phyloP scores from a whole-genome alignment of 2,888 invertebrate species.

The Nephrotoma flavescens region DNA sequence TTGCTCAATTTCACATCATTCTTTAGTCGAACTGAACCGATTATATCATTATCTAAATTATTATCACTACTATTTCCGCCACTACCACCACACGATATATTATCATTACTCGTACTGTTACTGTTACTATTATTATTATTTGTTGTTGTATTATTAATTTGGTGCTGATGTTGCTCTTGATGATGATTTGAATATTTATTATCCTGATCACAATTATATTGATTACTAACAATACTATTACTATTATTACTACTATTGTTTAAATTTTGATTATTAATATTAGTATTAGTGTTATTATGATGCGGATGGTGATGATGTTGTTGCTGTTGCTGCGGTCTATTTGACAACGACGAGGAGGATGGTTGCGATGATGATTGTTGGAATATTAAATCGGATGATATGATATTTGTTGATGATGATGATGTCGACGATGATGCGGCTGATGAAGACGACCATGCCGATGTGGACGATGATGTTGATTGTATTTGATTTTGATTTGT shows the following conservation, averaged over 20 bases:
- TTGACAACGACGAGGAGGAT: not conserved
- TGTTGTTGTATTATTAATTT: not conserved
- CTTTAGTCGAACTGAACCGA: not conserved
- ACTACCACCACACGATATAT: not conserved
- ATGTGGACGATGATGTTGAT: conserved; percentile 14
- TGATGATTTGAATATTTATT: not conserved
- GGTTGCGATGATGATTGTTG: not conserved
- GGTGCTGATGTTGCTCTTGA: not conserved
- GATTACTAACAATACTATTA: conserved; percentile 2
- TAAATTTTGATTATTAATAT: not conserved
- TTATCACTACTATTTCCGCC: conserved; percentile 17
- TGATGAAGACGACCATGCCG: conserved; percentile 11
- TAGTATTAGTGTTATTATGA: not conserved
- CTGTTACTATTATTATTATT: not conserved
- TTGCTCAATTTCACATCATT: conserved; percentile 3
- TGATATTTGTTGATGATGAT: conserved; percentile 4
- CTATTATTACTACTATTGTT: conserved; percentile 8
- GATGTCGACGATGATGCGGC: conserved; percentile 10
- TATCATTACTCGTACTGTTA: conserved; percentile 3
- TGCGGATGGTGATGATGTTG: not conserved
- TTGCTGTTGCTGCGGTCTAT: not conserved
- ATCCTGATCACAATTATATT: conserved; percentile 3
- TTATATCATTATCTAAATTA: conserved; percentile 3
- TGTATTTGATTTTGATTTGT: not conserved
- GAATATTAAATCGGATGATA: conserved; percentile 1